Conservation (phyloP, 2,888 invertebrate species). For the Caenorhabditis macrosperma region DNA sequence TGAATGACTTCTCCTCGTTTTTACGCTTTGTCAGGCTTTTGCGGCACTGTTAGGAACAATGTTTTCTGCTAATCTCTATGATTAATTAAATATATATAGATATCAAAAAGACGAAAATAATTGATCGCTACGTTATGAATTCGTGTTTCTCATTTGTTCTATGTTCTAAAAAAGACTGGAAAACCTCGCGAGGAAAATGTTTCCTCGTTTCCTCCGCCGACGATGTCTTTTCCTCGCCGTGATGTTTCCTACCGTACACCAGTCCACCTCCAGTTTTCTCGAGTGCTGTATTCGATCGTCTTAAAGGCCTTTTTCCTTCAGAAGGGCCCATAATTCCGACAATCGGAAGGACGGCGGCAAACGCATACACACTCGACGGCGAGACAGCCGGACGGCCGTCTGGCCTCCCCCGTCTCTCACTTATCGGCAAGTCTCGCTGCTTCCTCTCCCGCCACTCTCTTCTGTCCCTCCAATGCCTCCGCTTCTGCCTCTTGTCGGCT, state of each 20-base stretch:
- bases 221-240: background rate
- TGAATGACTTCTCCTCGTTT: no score
- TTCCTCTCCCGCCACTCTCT: conserved; percentile 9
- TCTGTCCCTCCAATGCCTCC: conserved; percentile 6
- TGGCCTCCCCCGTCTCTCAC: background rate
- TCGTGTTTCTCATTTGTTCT: no score
- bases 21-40: no score
- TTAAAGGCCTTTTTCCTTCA: conserved; percentile 40
- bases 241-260: conserved; percentile 23
- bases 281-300: conserved; percentile 45
- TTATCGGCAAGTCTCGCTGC: background rate
- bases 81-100: no score
- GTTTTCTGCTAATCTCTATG: no score
- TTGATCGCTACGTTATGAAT: no score
- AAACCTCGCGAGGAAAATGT: background rate
- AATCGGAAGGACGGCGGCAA: conserved; percentile 46
- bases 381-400: conserved; percentile 30
- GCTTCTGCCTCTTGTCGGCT: conserved; percentile 10
- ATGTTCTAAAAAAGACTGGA: no score
- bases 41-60: no score
- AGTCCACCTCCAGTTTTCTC: conserved; percentile 10
- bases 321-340: conserved; percentile 59
- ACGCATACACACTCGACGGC: conserved; percentile 50
- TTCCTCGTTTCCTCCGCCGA: background rate
- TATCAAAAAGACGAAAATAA: no score